phyloP scores from a whole-genome alignment of 37 sponge, comb jelly and placozoan genomes.

The Haliclona indistincta region DNA sequence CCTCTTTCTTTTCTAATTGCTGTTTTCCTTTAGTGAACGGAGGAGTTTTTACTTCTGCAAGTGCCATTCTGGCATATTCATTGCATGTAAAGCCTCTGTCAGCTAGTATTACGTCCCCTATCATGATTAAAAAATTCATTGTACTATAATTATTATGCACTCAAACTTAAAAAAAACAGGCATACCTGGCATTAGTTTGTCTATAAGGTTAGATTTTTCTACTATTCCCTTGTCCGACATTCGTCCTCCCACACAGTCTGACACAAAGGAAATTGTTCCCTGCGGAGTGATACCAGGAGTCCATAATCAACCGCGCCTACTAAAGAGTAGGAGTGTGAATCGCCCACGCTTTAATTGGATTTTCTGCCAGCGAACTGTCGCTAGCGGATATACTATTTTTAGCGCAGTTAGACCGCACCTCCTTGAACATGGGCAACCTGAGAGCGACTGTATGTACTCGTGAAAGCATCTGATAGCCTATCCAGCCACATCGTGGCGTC shows the following conservation, averaged over 20 bases:
- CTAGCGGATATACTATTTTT: no score
- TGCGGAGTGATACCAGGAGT: constrained; percentile 39
- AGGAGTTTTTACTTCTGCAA: constrained; percentile 46
- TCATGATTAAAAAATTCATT: background rate
- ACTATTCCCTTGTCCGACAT: constrained; percentile 45
- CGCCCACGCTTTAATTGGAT: no score
- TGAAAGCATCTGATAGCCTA: no score
- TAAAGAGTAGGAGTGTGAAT: no score
- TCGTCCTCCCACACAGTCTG: constrained; percentile 37
- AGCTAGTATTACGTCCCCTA: constrained; percentile 34
- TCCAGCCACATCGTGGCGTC: no score
- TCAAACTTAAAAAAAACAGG: no score
- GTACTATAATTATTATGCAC: no score
- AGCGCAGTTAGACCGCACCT: no score
- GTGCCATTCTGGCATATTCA: constrained; percentile 25
- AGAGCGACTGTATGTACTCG: no score
- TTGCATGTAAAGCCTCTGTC: constrained; percentile 50
- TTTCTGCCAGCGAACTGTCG: no score
- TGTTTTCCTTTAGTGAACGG: constrained; percentile 42
- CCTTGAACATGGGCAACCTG: no score
- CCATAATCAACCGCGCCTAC: no score
- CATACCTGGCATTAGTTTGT: constrained; percentile 23
- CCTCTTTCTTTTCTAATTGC: constrained; percentile 31
- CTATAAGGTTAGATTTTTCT: constrained; percentile 7
- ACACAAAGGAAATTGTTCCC: constrained; percentile 41